phyloP scores from a whole-genome alignment of 2,888 invertebrate species.

The Epicampocera succincta region DNA sequence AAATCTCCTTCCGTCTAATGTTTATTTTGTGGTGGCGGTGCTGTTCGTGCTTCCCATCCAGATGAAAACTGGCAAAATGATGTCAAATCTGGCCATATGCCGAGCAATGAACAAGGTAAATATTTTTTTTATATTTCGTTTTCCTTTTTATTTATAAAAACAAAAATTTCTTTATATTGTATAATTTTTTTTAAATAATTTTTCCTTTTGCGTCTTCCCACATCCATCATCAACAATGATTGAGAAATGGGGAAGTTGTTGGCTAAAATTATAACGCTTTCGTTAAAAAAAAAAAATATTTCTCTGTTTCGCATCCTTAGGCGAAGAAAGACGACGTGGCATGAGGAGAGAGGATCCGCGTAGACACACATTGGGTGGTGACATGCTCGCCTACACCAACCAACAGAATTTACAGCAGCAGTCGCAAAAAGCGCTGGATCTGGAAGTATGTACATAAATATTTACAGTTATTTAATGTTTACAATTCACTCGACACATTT shows the following conservation, averaged over 20 bases:
- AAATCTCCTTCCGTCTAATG: slow-evolving; percentile 55
- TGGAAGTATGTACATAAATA: slow-evolving; percentile 85
- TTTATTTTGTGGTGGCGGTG: slow-evolving; percentile 50
- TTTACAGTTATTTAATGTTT: slow-evolving; percentile 21
- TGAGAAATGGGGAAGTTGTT: not conserved
- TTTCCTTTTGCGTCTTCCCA: not conserved
- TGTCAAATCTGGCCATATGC: slow-evolving; percentile 79
- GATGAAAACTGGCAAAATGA: slow-evolving; percentile 86
- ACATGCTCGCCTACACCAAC: slow-evolving; percentile 85
- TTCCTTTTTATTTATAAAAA: slow-evolving; percentile 17
- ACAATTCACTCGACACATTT: slow-evolving; percentile 47
- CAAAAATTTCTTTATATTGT: slow-evolving; percentile 32
- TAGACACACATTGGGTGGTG: slow-evolving; percentile 90
- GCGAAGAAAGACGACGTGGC: slow-evolving; percentile 70
- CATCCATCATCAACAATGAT: not conserved
- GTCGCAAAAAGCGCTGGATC: slow-evolving; percentile 86
- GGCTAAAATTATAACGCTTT: slow-evolving; percentile 47
- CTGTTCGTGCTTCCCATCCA: slow-evolving; percentile 77
- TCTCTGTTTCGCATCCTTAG: slow-evolving; percentile 25
- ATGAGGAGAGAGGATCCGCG: slow-evolving; percentile 88
- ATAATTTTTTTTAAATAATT: slow-evolving; percentile 2
- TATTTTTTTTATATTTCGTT: slow-evolving; percentile 60
- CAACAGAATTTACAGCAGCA: slow-evolving; percentile 83
- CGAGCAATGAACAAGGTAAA: slow-evolving; percentile 80
- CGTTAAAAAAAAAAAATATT: slow-evolving; percentile 1